Base-by-base conservation (phyloP, 2,797 vertebrate species). In the Capromys pilorides region DNA sequence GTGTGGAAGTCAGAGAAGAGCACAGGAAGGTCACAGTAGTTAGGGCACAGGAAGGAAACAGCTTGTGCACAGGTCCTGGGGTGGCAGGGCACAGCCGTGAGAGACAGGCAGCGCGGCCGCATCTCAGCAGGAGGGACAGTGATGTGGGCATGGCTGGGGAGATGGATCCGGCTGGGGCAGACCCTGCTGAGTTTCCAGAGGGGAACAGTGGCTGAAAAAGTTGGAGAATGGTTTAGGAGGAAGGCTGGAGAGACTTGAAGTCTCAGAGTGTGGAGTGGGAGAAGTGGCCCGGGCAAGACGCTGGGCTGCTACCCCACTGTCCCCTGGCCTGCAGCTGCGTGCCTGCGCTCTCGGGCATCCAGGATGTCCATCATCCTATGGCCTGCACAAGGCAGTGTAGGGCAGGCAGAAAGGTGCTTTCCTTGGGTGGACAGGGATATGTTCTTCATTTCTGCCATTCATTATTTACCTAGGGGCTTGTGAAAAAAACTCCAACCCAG, bases 391-490 rank as follows among this genome's bases (percentile, higher is more conserved):
- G 51, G 24, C 80, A 71, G 24, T 7, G 31, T 5, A 41, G 82
- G 39, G 54, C 54, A 1, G 24, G n/a, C 31, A 83, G 26, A 31
- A n/a, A 73, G 91, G 33, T 39, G 31, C 0, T 54, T 75, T 91
- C 71, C 33, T 54, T 24, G 31, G 86, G 22, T 33, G 77, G 79
- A 62, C 54, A 85, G 6, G 36, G 69, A 85, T 94, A 64, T n/a
- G 26, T n/a, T 49, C 49, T 93, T 93, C 33, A n/a, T 86, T 91
- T 54, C 81, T 90, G 66, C 73, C 71, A 19, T 80, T 94, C 85
- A 26, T 33, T 69, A 73, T 95, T 96, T 95, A 95, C 59, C 64
- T 93, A 93, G 69, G 64, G 85, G 51, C 77, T 90, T 95, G 83
- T 90, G 91, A 88, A 80, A 95, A 83, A 69, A 31, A 51, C 11